Conservation (phyloP, 2,113 vertebrate genomes). For the Acinonyx jubatus region DNA sequence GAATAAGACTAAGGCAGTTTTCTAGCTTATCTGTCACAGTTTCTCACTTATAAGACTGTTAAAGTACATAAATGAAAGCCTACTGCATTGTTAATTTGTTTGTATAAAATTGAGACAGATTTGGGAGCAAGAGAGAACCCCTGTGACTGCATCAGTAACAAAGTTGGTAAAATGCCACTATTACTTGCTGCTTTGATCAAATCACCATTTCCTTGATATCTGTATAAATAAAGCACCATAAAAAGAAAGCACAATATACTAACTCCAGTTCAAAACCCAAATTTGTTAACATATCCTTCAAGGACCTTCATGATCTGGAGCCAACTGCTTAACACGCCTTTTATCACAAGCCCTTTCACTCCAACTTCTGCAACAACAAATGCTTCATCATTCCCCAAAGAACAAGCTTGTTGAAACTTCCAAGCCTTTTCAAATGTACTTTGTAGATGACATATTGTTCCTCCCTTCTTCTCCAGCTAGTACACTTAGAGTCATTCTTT, state of each 20-base stretch:
- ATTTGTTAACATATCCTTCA: neutral
- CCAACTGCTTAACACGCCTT: neutral
- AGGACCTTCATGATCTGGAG: neutral
- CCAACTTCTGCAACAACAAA: neutral
- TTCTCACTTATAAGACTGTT: neutral
- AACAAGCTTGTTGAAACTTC: neutral
- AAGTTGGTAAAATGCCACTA: neutral
- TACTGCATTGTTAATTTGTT: neutral
- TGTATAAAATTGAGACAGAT: neutral
- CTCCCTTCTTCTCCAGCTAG: neutral
- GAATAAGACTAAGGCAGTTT: neutral
- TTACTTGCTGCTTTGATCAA: neutral
- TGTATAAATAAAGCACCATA: neutral
- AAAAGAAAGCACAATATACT: neutral
- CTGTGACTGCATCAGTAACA: neutral
- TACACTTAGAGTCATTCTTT: neutral
- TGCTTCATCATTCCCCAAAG: neutral
- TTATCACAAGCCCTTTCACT: neutral
- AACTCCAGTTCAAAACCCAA: conserved; percentile 45
- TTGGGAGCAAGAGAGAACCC: neutral
- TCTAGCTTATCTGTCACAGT: neutral
- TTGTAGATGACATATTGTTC: neutral
- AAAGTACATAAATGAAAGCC: neutral
- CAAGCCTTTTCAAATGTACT: neutral
- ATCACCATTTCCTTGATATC: neutral